These are phyloP conservation scores for Knipowitschia caucasica DNA, from an alignment of 2,797 vertebrate species.

Conservation along the genomic window DNA sequence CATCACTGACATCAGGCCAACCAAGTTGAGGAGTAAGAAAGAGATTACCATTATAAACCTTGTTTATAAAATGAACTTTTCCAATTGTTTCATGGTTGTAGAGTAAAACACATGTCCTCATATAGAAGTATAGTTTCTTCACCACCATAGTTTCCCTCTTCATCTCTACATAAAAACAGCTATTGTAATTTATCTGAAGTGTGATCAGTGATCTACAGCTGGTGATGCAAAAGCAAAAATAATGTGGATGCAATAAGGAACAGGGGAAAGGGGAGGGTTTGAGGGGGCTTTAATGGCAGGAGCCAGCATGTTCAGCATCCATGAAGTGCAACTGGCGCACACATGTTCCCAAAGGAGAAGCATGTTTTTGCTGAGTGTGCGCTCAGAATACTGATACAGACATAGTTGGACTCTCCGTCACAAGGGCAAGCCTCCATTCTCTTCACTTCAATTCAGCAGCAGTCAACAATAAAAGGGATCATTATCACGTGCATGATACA, in stretches of 20 bases:
- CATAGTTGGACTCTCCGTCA: conserved; percentile 24
- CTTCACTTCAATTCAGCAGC: conserved; percentile 25
- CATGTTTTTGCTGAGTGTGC: conserved; percentile 66
- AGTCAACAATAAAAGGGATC: conserved; percentile 47
- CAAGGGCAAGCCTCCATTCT: conserved; percentile 13
- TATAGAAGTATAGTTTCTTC: too few species aligned
- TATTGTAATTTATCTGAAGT: too few species aligned
- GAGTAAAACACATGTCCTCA: too few species aligned
- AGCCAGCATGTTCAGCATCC: conserved; percentile 67
- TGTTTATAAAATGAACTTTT: too few species aligned
- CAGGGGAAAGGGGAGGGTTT: conserved; percentile 9
- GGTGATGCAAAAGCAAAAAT: conserved; percentile 31
- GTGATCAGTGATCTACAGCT: too few species aligned
- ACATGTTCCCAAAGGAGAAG: conserved; percentile 61
- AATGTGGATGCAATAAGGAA: conserved; percentile 24
- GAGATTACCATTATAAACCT: too few species aligned
- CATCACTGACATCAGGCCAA: too few species aligned
- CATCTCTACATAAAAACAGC: too few species aligned
- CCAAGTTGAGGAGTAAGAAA: too few species aligned
- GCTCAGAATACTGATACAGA: conserved; percentile 70
- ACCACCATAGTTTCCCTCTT: too few species aligned
- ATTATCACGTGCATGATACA: conserved; percentile 40
- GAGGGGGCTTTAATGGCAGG: conserved; percentile 54
- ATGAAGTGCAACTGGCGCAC: conserved; percentile 53
- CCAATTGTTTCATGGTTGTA: too few species aligned